Base-by-base conservation (phyloP, 2,113 vertebrate species). In the Grantiella picta region DNA sequence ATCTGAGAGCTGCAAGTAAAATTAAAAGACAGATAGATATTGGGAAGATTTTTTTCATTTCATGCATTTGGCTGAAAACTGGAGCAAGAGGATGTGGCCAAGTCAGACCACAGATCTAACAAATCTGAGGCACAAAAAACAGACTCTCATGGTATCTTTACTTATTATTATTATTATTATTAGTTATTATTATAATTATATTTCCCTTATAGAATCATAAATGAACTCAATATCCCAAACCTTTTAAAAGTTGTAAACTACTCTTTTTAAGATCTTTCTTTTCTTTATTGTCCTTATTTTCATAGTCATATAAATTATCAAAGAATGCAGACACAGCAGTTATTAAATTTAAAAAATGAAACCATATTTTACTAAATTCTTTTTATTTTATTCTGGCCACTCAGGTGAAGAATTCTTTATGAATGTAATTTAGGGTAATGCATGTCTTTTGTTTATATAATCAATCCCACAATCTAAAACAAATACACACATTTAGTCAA, bases 291-390 rank as follows among this genome's bases (percentile, higher is more conserved):
- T 33, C 16, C 19, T 87, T 31, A 3, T 63, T 66, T 90, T 10
- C 15, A 27, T 21, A 33, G 1, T 38, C 3, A 24, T 1, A 5
- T 28, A 71, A 47, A 47, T 38, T 33, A 59, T 17, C 1, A 57
- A 31, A 65, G 29, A 38, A 38, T 22, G 6, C 3, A 52, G 42
- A 61, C 66, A 25, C 1, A 57, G 2, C 9, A 31, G 12, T 52
- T 65, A 80, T 5, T 12, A 49, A 60, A 40, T 53, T 47, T 0
- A 1, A 42, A 49, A 49, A 63, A 10, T 22, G 1, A 52, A 72
- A 12, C 9, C 0, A 3, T 24, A 13, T 35, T 78, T 14, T 27
- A 28, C 17, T 23, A 33, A 18, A 17, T 13, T n/a, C 1, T 33
- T 45, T 53, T 64, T n/a, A 31, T 50, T 87, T 56, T 66, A 6